Conservation (phyloP, 1,140 invertebrate genomes). For the Pristionchus pacificus region DNA sequence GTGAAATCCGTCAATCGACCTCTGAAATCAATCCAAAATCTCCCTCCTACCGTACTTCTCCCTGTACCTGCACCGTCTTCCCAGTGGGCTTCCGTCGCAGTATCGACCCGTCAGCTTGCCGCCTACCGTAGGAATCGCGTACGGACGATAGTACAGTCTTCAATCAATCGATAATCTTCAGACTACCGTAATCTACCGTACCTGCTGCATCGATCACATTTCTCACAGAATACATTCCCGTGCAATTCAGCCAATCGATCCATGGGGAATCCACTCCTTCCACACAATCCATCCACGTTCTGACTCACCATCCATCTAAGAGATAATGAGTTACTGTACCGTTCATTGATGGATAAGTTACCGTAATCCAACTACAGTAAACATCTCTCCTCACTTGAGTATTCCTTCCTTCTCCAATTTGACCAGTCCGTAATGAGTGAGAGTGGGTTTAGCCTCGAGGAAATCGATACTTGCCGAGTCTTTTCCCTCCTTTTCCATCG, state of each 20-base stretch:
- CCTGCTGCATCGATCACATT: slow-evolving; percentile 84
- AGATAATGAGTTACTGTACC: not conserved
- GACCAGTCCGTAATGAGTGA: slow-evolving; percentile 86
- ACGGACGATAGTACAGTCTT: slow-evolving; percentile 41
- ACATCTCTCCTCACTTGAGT: slow-evolving; percentile 63
- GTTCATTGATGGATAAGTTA: not conserved
- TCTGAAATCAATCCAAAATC: slow-evolving; percentile 56
- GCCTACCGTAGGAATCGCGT: slow-evolving; percentile 62
- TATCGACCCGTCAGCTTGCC: slow-evolving; percentile 76
- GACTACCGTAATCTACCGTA: slow-evolving; percentile 57
- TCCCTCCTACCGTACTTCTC: slow-evolving; percentile 23
- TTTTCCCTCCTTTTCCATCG: slow-evolving; percentile 83
- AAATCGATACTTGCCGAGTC: slow-evolving; percentile 72
- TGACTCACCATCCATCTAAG: slow-evolving; percentile 78
- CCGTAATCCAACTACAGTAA: slow-evolving; percentile 2
- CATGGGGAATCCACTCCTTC: slow-evolving; percentile 79
- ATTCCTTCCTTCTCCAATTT: slow-evolving; percentile 69
- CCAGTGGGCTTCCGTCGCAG: slow-evolving; percentile 65
- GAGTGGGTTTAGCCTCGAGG: slow-evolving; percentile 82
- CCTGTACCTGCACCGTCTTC: slow-evolving; percentile 45
- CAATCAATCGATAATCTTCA: slow-evolving; percentile 6
- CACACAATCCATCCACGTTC: slow-evolving; percentile 94
- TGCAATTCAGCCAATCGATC: slow-evolving; percentile 84
- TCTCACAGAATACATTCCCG: slow-evolving; percentile 95
- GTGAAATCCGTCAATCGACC: slow-evolving; percentile 85